Evolutionary conservation across 2,888 invertebrate genomes (phyloP).

Genomic region (Bellardia bayeri): DNA sequence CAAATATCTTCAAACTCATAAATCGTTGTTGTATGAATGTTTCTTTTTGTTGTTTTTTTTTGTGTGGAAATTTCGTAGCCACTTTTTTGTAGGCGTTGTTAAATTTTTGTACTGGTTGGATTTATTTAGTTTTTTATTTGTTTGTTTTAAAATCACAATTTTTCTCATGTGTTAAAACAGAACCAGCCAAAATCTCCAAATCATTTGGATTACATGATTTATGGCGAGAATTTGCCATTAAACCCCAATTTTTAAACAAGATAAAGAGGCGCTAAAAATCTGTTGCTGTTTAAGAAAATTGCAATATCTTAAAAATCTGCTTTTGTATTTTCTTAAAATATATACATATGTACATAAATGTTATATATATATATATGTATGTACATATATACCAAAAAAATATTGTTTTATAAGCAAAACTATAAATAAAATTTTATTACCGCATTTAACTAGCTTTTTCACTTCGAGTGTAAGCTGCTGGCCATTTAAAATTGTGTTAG

Average conservation of each 20-base stretch:
- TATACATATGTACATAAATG: no score
- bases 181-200: conserved; percentile 36
- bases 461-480: not conserved
- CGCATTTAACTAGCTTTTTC: not conserved
- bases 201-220: conserved; percentile 55
- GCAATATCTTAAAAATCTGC: conserved; percentile 2
- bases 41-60: not conserved
- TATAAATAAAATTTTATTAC: conserved; percentile 2
- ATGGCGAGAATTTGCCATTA: conserved; percentile 41
- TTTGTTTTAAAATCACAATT: conserved; percentile 37
- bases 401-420: not conserved
- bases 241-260: not conserved
- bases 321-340: not conserved
- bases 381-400: no score
- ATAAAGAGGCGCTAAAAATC: conserved; percentile 57
- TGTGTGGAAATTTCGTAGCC: conserved; percentile 26
- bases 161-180: conserved; percentile 50
- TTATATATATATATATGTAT: no score
- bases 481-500: conserved; percentile 22
- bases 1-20: conserved; percentile 51
- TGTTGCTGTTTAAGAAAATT: not conserved
- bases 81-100: conserved; percentile 63
- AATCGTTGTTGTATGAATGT: conserved; percentile 41
- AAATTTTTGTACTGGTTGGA: conserved; percentile 26
- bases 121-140: conserved; percentile 41